Conservation (phyloP, 2,797 vertebrate genomes). For the Salarias fasciatus region DNA sequence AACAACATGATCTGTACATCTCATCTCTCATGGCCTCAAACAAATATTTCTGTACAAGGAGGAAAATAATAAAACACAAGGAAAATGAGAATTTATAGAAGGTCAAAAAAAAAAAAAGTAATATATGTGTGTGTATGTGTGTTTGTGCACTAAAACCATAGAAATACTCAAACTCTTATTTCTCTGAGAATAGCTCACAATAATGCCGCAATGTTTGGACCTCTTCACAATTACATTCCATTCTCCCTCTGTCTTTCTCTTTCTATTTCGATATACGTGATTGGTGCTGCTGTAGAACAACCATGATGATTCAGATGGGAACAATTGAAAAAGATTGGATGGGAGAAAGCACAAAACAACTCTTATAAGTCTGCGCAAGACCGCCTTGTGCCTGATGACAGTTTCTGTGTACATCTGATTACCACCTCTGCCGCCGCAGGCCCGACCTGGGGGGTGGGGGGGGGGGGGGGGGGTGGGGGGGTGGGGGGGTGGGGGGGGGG, state of each 20-base stretch:
- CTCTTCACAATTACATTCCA: slow-evolving; percentile 59
- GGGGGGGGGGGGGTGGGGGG: no score
- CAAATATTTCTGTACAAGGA: slow-evolving; percentile 19
- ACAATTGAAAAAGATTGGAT: slow-evolving; percentile 58
- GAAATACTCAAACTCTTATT: slow-evolving; percentile 60
- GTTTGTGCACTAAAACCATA: slow-evolving; percentile 37
- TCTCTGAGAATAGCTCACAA: slow-evolving; percentile 55
- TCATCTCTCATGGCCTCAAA: slow-evolving; percentile 10
- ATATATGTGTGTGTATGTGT: no score
- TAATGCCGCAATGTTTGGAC: slow-evolving; percentile 55
- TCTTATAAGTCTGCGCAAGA: slow-evolving; percentile 41
- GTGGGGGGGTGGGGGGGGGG: no score
- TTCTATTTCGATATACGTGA: slow-evolving; percentile 48
- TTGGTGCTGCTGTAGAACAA: slow-evolving; percentile 40
- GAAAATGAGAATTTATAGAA: slow-evolving; percentile 29
- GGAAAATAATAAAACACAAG: slow-evolving; percentile 2
- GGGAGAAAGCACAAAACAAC: slow-evolving; percentile 57
- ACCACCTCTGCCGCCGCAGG: slow-evolving; percentile 15
- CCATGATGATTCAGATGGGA: slow-evolving; percentile 64
- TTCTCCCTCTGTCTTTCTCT: slow-evolving; percentile 49
- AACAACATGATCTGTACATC: slow-evolving; percentile 16
- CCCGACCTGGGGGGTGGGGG: slow-evolving; percentile 7
- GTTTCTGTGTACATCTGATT: slow-evolving; percentile 43
- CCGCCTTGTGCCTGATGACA: slow-evolving; percentile 21
- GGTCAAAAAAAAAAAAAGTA: slow-evolving; percentile 1